Evolutionary conservation across 2,888 invertebrate species (phyloP).

Genomic region (Diachrysia chrysitis): DNA sequence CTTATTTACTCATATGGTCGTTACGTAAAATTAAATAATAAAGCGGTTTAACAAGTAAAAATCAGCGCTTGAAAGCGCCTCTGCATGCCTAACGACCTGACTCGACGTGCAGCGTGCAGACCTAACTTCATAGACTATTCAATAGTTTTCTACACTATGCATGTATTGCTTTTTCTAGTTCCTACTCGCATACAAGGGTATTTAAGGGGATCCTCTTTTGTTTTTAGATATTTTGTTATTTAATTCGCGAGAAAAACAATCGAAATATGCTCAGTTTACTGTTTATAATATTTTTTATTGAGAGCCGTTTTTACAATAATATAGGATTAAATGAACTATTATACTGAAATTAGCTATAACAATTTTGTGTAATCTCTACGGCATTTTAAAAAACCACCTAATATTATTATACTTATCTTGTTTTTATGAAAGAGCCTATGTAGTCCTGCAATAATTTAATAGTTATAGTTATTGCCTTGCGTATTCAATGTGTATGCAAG

Average conservation of each 20-base stretch:
- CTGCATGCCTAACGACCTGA: conserved; percentile 60
- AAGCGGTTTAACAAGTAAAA: conserved; percentile 50
- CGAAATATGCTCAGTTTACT: not conserved
- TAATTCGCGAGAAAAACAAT: not conserved
- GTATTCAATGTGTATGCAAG: no score
- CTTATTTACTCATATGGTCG: no score
- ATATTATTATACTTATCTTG: no score
- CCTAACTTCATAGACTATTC: conserved; percentile 58
- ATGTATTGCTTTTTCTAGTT: conserved; percentile 20
- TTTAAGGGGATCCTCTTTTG: conserved; percentile 4
- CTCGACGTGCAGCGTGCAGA: conserved; percentile 32
- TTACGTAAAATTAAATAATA: conserved; percentile 42
- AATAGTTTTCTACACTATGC: conserved; percentile 48
- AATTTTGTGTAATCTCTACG: no score
- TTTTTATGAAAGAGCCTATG: no score
- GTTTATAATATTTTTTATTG: no score
- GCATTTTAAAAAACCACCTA: no score
- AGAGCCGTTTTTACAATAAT: no score
- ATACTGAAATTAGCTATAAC: no score
- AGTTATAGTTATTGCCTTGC: no score
- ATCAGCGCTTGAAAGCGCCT: conserved; percentile 39
- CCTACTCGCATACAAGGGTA: conserved; percentile 4
- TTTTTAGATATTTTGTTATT: not conserved
- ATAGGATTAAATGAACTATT: no score
- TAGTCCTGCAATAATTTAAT: no score